Evolutionary conservation across 2,113 vertebrate genomes (phyloP).

Genomic region (Enhydra lutris): DNA sequence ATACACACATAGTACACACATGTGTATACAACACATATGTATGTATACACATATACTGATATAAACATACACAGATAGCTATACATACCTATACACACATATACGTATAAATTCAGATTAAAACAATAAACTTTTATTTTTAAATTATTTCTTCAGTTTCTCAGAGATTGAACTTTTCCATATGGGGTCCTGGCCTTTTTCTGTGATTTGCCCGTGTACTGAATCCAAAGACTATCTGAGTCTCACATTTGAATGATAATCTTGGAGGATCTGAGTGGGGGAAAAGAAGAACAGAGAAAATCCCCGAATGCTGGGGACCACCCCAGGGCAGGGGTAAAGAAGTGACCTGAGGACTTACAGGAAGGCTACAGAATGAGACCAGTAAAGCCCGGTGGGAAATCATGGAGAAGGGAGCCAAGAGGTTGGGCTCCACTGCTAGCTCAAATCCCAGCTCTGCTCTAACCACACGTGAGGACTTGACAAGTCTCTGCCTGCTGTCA

Average conservation of each 20-base stretch:
- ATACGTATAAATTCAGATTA: not conserved
- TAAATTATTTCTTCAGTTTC: slow-evolving; percentile 22
- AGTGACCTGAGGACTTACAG: not conserved
- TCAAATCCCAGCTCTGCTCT: not conserved
- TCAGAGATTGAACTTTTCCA: not conserved
- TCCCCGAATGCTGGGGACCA: not conserved
- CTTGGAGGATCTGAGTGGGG: too few species aligned
- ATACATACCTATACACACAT: not conserved
- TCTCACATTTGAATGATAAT: not conserved
- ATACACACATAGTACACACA: not conserved
- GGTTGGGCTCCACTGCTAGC: not conserved
- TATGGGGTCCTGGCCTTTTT: not conserved
- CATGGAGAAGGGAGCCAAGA: not conserved
- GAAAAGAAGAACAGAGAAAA: not conserved
- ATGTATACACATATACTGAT: not conserved
- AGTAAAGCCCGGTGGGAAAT: not conserved
- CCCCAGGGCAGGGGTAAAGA: not conserved
- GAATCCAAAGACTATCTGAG: not conserved
- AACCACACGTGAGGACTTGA: not conserved
- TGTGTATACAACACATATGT: not conserved
- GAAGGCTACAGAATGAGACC: not conserved
- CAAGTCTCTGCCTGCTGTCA: accelerated
- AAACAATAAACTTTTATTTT: not conserved
- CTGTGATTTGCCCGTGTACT: not conserved
- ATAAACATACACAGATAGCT: not conserved